phyloP scores from a whole-genome alignment of 1,140 invertebrate species.

The Scaptomyza graminum region DNA sequence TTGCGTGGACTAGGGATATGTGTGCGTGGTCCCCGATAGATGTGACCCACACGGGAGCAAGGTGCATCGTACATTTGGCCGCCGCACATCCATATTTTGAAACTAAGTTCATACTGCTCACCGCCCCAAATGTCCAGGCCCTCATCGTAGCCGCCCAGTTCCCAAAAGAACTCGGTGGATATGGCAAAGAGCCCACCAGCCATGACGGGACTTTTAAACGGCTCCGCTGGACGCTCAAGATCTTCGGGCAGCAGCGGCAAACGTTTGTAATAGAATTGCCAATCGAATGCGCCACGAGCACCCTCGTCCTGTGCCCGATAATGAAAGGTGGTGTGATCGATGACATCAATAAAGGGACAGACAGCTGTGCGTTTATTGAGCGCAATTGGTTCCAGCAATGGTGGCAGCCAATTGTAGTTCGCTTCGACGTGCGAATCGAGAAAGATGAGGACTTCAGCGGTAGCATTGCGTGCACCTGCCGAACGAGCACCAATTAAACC shows the following conservation, averaged over 20 bases:
- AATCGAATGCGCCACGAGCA: constrained; percentile 97
- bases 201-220: constrained; percentile 97
- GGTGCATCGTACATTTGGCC: constrained; percentile 96
- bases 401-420: constrained; percentile 97
- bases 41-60: constrained; percentile 98
- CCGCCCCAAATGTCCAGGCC: constrained; percentile 98
- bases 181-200: constrained; percentile 97
- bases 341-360: constrained; percentile 98
- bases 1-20: constrained; percentile 63
- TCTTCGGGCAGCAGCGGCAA: constrained; percentile 94
- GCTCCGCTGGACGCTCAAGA: constrained; percentile 91
- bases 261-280: constrained; percentile 98
- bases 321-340: constrained; percentile 96
- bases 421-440: constrained; percentile 97
- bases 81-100: constrained; percentile 96
- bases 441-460: constrained; percentile 94
- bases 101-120: constrained; percentile 98
- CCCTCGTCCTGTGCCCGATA: constrained; percentile 97
- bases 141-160: constrained; percentile 97
- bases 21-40: constrained; percentile 86
- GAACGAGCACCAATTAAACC: constrained; percentile 95
- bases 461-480: constrained; percentile 93
- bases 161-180: constrained; percentile 96
- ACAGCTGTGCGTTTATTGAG: constrained; percentile 94
- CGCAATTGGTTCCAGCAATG: constrained; percentile 95